Evolutionary conservation across 1,140 invertebrate species (phyloP), one percentile per base, ranked within the genome.

Genomic region (Elymnias hypermnestra): DNA sequence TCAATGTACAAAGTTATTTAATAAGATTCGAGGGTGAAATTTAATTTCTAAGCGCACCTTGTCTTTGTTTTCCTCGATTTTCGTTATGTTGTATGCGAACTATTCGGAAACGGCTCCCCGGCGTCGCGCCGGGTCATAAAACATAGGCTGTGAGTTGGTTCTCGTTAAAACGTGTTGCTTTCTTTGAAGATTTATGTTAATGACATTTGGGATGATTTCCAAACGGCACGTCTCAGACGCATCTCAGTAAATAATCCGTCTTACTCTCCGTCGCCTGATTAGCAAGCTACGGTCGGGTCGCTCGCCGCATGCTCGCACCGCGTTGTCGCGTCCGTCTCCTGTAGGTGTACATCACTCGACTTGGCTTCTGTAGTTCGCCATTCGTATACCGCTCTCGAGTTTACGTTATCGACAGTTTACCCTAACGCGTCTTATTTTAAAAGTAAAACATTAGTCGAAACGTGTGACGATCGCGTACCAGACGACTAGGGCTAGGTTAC

Each of bases 1-100:
- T 79, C 72, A 82, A 86, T 86, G 84, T 87, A 86, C 84, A 87
- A 87, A 87, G 83, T 86, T 83, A 85, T 83, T 73, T 83, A 74
- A 77, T 83, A 85, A 83, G 81, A 67, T 73, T 58, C 65, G 72
- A 72, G 69, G 71, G 67, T 70, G 71, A 72, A 72, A 68, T 74
- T 71, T 63, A 48, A 65, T 72, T 67, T 70, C 45, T 43, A 61
- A 51, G 60, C 63, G 49, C 59, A 71, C 53, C 59, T 65, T 63
- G 37, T 50, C 35, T 21, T 21, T 21, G 19, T 21, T 21, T 21
- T 21, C 6, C 6, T 21, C 6, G 75, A 73, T 63, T 62, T 55
- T 63, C 12, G 69, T 71, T 57, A 61, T 71, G 57, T 58, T 50
- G 55, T 67, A 71, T 68, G 60, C 51, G 55, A 66, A 60, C 53